phyloP scores from a whole-genome alignment of 2,113 vertebrate genomes.

The Notechis scutatus region DNA sequence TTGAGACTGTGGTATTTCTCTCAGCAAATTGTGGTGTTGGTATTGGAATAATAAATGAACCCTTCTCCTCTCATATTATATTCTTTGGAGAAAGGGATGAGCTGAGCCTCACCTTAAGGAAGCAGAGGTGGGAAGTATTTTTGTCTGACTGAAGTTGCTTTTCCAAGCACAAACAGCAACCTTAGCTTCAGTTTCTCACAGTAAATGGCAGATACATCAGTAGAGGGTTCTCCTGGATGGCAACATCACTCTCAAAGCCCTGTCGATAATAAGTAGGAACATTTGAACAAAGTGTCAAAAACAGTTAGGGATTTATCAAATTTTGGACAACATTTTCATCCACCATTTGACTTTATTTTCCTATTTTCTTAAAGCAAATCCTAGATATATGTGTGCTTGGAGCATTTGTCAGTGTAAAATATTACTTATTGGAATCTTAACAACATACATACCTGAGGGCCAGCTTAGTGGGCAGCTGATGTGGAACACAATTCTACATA shows the following conservation, averaged over 20 bases:
- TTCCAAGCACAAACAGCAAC: background rate
- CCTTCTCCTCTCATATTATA: background rate
- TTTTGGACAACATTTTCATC: background rate
- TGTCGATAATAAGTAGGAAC: background rate
- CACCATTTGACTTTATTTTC: background rate
- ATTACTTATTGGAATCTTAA: background rate
- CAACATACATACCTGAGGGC: background rate
- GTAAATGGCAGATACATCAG: background rate
- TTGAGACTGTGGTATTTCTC: background rate
- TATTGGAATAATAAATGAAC: background rate
- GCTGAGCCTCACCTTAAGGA: background rate
- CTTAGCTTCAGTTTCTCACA: background rate
- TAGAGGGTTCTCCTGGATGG: background rate
- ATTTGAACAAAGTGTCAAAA: background rate
- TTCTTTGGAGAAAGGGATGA: background rate
- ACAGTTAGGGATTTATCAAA: background rate
- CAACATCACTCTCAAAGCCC: no score
- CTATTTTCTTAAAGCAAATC: background rate
- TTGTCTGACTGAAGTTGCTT: background rate
- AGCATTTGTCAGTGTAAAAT: background rate
- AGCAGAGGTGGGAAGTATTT: background rate
- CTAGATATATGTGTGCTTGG: background rate
- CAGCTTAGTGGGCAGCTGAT: background rate
- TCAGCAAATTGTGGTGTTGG: background rate
- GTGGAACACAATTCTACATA: background rate